Base-by-base conservation (phyloP, 2,797 vertebrate genomes). In the Orestias chungarensis region DNA sequence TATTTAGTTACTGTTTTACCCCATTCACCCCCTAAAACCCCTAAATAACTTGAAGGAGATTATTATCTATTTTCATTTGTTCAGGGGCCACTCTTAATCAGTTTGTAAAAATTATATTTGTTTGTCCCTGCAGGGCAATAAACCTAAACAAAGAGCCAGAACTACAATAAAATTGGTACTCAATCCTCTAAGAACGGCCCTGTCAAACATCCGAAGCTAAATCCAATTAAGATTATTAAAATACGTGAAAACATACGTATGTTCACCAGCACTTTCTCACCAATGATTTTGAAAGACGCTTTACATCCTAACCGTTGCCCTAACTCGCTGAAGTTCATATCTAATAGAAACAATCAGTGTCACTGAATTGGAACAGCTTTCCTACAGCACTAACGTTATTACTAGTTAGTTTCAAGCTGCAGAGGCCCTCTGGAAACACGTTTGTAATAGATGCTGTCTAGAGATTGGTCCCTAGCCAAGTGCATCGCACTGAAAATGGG, bases 401-500 rank as follows among this genome's bases (percentile, higher is more conserved):
- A 2, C 35, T 59, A 23, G 52, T 66, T 17, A 5, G 6, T 77
- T 70, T 70, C 3, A 23, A 66, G 15, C 17, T n/a, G 12, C 50
- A 7, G 40, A 54, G 66, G 23, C 25, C 27, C 33, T 50, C 4
- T 44, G 54, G 0, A 43, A 68, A 57, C 27, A 25, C n/a, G 3
- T 3, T 44, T 20, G 5, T 15, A 14, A 54, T 17, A 55, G 47
- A 33, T 17, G 3, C 15, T 10, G 1, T 47, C 9, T 38, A 25
- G 55, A 73, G 46, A 52, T 72, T 2, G 14, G 38, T 69, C 23
- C 17, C 12, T 33, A 38, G 46, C 10, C 11, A 10, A 46, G 3
- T 14, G 65, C 50, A 27, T 65, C 61, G 75, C 31, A 40, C 59
- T n/a, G 59, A 42, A 62, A 62, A 40, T n/a, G 35, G 59, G 59